These are phyloP conservation scores for Pristionchus mayeri DNA, from an alignment of 2,888 invertebrate species.

Conservation along the genomic window DNA sequence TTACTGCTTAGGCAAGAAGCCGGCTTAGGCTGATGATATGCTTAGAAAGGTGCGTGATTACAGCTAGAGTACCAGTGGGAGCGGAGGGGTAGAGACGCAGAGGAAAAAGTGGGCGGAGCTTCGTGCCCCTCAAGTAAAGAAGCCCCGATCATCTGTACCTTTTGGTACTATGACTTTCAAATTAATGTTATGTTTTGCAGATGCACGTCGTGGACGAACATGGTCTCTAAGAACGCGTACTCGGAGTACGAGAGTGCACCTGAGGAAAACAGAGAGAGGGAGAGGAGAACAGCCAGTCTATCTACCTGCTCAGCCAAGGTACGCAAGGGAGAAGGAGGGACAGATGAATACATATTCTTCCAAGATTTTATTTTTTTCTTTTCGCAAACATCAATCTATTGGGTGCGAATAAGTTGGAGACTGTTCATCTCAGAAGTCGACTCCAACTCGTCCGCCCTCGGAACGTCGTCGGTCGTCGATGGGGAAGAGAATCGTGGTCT, in stretches of 20 bases:
- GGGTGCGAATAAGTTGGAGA: too few relatives aligned
- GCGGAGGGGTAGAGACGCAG: too few relatives aligned
- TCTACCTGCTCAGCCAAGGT: neutral
- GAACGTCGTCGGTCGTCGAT: conserved; percentile 40
- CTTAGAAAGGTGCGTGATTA: too few relatives aligned
- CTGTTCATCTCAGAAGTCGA: conserved; percentile 10
- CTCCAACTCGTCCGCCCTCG: neutral
- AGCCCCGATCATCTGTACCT: too few relatives aligned
- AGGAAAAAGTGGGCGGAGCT: too few relatives aligned
- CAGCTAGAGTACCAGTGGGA: too few relatives aligned
- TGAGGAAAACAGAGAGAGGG: neutral
- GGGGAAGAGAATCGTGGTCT: conserved; percentile 32
- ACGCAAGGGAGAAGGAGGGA: neutral
- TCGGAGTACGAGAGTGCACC: conserved; percentile 47
- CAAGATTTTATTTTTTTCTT: too few relatives aligned
- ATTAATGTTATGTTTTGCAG: neutral
- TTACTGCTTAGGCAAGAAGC: too few relatives aligned
- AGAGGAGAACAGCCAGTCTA: neutral
- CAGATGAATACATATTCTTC: neutral
- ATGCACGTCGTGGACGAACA: conserved; percentile 49
- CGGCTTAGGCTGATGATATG: too few relatives aligned
- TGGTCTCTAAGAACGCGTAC: conserved; percentile 35
- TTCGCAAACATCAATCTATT: too few relatives aligned
- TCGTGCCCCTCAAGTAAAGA: too few relatives aligned
- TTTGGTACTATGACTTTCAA: too few relatives aligned